Evolutionary conservation across 2,797 vertebrate genomes (phyloP).

Genomic region (Cryptoblepharus egeriae): DNA sequence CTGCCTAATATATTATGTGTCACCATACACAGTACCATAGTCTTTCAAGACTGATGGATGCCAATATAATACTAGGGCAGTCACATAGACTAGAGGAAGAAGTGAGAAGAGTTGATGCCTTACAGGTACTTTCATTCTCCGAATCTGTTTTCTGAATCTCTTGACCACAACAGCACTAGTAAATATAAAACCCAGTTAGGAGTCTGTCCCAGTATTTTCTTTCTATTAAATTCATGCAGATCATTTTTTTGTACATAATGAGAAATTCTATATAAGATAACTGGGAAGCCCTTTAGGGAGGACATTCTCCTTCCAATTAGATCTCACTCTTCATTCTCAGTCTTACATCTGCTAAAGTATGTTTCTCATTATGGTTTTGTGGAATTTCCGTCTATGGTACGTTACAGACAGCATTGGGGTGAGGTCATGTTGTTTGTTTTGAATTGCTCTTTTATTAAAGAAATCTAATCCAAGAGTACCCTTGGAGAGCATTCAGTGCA

Average conservation of each 20-base stretch:
- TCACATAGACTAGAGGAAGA: not conserved
- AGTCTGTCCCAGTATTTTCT: slow-evolving; percentile 3
- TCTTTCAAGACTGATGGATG: no score
- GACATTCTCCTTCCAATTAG: slow-evolving; percentile 56
- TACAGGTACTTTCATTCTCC: not conserved
- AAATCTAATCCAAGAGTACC: slow-evolving; percentile 59
- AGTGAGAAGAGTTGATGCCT: not conserved
- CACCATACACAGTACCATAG: no score
- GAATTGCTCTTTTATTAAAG: slow-evolving; percentile 69
- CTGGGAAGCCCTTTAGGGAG: slow-evolving; percentile 21
- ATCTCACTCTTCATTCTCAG: slow-evolving; percentile 55
- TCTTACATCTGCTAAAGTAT: slow-evolving; percentile 64
- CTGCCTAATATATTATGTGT: not conserved
- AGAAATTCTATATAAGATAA: slow-evolving; percentile 36
- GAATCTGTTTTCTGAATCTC: not conserved
- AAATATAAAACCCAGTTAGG: slow-evolving; percentile 33
- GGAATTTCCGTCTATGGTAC: slow-evolving; percentile 70
- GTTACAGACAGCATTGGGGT: slow-evolving; percentile 67
- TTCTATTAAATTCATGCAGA: slow-evolving; percentile 24
- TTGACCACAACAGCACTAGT: not conserved
- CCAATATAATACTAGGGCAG: not conserved
- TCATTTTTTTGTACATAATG: not conserved
- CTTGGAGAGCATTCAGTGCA: slow-evolving; percentile 60
- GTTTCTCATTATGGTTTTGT: slow-evolving; percentile 70
- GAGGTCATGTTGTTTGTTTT: slow-evolving; percentile 72